Evolutionary conservation across 2,113 vertebrate species (phyloP), one percentile per base, ranked within the genome.

Genomic region (Notiomystis cincta): DNA sequence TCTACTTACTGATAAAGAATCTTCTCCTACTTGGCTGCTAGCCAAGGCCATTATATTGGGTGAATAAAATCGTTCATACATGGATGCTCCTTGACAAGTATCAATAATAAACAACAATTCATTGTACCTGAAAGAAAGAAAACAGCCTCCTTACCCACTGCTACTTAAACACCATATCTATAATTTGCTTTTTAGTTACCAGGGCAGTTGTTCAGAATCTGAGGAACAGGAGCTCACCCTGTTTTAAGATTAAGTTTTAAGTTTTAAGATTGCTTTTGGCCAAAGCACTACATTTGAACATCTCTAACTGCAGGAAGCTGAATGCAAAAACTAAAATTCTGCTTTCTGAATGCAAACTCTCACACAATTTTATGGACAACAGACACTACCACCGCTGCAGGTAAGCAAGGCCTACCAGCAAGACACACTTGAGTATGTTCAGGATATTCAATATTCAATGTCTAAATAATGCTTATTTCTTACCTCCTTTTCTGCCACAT

Each of bases 401-500:
- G 57, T 15, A 72, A 70, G 47, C n/a, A 73, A 73, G 28, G 53
- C 22, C 44, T 27, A 45, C 38, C 3, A 3, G 20, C 37, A 70
- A 81, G 53, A 48, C 20, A 69, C 18, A 28, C 7, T 37, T 37
- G 73, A 15, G 22, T 7, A 19, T 10, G 5, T 31, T 86, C 1
- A 4, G 16, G 13, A 96, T 91, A 89, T 28, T 66, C 6, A 51
- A 10, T 28, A 82, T n/a, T 82, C 54, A 66, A 51, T 16, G 28
- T 10, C 24, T 44, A 67, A 50, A 54, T 22, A 77, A 77, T 10
- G 13, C 8, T n/a, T 75, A 53, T 42, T 88, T 93, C 89, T 97
- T 95, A 99, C 99, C 99, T 98, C 96, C 99, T 98, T 97, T 99
- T 99, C 97, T 99, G 99, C 99, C 99, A 99, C 99, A 99, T 99